Conservation (phyloP, 2,888 invertebrate species). For the Hypomecis punctinalis region DNA sequence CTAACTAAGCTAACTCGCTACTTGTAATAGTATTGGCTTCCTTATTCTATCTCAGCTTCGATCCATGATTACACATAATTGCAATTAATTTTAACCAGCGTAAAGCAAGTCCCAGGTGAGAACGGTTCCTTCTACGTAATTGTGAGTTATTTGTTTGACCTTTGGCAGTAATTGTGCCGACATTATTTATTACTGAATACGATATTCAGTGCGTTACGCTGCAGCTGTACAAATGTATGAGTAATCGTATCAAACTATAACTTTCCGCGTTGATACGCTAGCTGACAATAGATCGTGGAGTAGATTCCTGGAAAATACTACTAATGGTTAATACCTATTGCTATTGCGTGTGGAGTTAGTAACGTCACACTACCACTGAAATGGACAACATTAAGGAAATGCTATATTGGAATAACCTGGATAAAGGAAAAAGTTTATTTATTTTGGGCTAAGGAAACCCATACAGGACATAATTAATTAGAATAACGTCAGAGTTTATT, state of each 20-base stretch:
- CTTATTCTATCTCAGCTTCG: background rate
- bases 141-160: conserved; percentile 34
- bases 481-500: too few relatives aligned
- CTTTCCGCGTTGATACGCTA: conserved; percentile 59
- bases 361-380: background rate
- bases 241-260: conserved; percentile 52
- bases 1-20: too few relatives aligned
- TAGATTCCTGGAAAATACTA: conserved; percentile 25
- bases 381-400: too few relatives aligned
- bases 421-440: too few relatives aligned
- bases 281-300: conserved; percentile 44
- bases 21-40: background rate
- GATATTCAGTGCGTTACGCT: conserved; percentile 26
- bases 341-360: background rate
- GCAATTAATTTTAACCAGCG: conserved; percentile 7
- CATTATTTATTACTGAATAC: conserved; percentile 26
- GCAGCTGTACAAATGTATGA: conserved; percentile 46
- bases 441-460: too few relatives aligned
- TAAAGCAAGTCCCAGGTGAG: conserved; percentile 3
- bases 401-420: too few relatives aligned
- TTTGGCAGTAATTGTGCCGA: conserved; percentile 29
- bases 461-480: too few relatives aligned
- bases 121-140: conserved; percentile 25
- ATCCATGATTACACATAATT: background rate
- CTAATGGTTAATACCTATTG: background rate